These are phyloP conservation scores for Aleiodes leptofemur DNA, from an alignment of 2,888 invertebrate genomes.

Conservation along the genomic window DNA sequence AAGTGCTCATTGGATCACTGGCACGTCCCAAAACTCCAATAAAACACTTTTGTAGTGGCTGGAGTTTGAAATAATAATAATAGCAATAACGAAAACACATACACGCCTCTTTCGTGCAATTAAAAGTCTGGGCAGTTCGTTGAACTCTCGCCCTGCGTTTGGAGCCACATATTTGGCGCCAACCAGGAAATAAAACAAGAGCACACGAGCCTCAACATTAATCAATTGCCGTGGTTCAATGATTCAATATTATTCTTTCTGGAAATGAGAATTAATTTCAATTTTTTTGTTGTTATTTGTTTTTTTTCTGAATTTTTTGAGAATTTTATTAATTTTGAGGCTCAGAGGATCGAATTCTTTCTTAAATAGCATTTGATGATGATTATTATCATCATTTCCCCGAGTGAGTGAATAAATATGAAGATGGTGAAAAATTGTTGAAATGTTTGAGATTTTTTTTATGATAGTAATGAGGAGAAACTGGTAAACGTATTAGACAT, in stretches of 20 bases:
- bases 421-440: too few species aligned
- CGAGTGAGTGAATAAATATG: too few species aligned
- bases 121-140: constrained; percentile 62
- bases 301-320: too few species aligned
- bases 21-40: constrained; percentile 45
- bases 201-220: constrained; percentile 3
- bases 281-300: too few species aligned
- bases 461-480: too few species aligned
- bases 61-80: constrained; percentile 31
- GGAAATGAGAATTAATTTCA: neutral
- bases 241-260: neutral
- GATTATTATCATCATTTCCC: too few species aligned
- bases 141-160: constrained; percentile 55
- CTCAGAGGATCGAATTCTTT: too few species aligned
- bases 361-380: too few species aligned
- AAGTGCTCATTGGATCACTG: constrained; percentile 46
- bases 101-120: constrained; percentile 45
- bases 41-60: constrained; percentile 38
- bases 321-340: too few species aligned
- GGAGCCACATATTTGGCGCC: constrained; percentile 48
- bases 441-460: too few species aligned
- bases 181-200: constrained; percentile 27
- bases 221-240: neutral
- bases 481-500: too few species aligned
- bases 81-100: constrained; percentile 23